Percentiles rank a stretch among this genome's conserved stretches.
phyloP scores from a whole-genome alignment of 2,113 vertebrate species.

The Nothoprocta perdicaria region DNA sequence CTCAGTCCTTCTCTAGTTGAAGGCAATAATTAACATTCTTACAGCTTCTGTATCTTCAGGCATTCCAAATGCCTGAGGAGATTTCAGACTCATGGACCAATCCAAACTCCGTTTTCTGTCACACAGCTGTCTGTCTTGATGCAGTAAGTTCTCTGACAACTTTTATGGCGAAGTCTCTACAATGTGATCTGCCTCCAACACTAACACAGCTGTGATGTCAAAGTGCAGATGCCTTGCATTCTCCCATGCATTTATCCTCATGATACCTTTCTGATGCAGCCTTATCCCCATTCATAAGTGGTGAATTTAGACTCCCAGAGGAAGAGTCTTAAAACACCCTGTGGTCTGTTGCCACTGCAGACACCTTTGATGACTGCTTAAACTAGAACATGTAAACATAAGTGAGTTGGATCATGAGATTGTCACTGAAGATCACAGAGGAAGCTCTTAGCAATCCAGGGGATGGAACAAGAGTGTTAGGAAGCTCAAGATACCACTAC shows the following conservation, averaged over 20 bases:
- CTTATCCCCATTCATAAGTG: neutral
- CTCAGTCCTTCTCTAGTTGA: neutral
- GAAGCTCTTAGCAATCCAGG: neutral
- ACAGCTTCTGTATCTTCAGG: neutral
- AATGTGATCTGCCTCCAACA: neutral
- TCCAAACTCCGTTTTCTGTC: neutral
- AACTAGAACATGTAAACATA: neutral
- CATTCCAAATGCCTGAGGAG: neutral
- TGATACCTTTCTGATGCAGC: neutral
- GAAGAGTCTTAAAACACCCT: neutral
- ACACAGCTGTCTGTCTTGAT: neutral
- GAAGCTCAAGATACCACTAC: neutral
- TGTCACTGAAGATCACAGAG: neutral
- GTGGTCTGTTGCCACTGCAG: neutral
- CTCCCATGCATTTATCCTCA: slow-evolving; percentile 23
- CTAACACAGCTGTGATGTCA: slow-evolving; percentile 50
- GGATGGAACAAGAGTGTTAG: neutral
- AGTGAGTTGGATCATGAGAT: neutral
- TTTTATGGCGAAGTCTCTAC: neutral
- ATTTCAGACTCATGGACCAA: neutral
- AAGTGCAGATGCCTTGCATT: slow-evolving; percentile 49
- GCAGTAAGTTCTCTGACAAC: slow-evolving; percentile 11
- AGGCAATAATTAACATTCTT: neutral
- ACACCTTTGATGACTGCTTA: neutral
- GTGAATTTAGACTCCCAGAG: neutral